These are phyloP conservation scores for Eptesicus fuscus DNA, from an alignment of 2,113 vertebrate species.

Conservation along the genomic window DNA sequence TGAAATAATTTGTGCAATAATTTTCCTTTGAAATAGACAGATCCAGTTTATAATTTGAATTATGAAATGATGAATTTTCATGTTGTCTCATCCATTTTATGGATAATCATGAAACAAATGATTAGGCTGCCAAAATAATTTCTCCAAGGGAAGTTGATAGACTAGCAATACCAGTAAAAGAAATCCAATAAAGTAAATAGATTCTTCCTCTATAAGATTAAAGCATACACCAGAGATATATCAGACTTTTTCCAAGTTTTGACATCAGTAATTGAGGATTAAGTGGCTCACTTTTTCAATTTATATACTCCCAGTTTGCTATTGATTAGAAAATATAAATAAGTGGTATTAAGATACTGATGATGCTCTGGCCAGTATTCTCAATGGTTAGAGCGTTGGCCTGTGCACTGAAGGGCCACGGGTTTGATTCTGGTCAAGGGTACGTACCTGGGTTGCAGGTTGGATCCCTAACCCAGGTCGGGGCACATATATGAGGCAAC, in stretches of 20 bases:
- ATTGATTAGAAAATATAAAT: not conserved
- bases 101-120: conserved; percentile 20
- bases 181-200: not conserved
- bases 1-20: not conserved
- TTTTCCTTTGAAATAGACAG: conserved; percentile 4
- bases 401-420: too few relatives aligned
- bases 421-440: too few relatives aligned
- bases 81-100: not conserved
- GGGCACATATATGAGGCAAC: too few relatives aligned
- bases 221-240: not conserved
- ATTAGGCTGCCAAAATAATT: not conserved
- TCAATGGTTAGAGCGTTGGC: too few relatives aligned
- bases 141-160: not conserved
- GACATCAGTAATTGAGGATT: not conserved
- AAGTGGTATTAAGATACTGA: not conserved
- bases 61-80: not conserved
- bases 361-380: not conserved
- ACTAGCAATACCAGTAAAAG: not conserved
- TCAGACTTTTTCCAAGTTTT: not conserved
- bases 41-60: not conserved
- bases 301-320: not conserved
- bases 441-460: too few relatives aligned
- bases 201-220: not conserved
- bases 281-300: not conserved
- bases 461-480: too few relatives aligned